Evolutionary conservation across 2,113 vertebrate genomes (phyloP), one percentile per base, ranked within the genome.

Genomic region (Noturus placidus): DNA sequence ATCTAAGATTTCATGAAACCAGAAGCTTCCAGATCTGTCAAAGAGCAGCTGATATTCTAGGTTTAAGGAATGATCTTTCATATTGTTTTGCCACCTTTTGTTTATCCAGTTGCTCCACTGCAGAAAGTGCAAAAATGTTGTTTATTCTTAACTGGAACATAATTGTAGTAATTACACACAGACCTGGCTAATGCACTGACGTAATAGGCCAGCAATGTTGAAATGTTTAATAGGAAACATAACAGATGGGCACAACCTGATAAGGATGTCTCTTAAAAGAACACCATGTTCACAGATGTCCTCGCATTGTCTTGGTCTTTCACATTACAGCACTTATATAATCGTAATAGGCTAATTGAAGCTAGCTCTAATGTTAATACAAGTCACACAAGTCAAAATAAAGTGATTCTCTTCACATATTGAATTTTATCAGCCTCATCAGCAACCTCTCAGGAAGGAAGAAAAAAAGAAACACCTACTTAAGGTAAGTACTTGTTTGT

Each of bases 1-100:
- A n/a, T 69, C 22, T 46, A 76, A 59, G 52, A 61, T 76, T 85
- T 85, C 33, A 76, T 85, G 70, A 59, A 85, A n/a, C 33, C 70
- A 57, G 30, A 84, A 27, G 50, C 33, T 72, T 76, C 14, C 30
- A 74, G 54, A 72, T 76, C 56, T 42, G 33, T 85, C 56, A 6
- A 25, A 61, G 30, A 42, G 8, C 4, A 61, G 54, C 52, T 85
- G 42, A 65, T 30, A 33, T 67, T 81, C 9, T 59, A 59, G n/a
- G 17, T 80, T 57, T 80, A 80, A 22, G 27, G 57, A 54, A 19
- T n/a, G 52, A 19, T 57, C 15, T 22, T 59, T 59, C 11, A 25
- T 35, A 38, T 30, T 52, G 25, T 30, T 69, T 30, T 83, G 25
- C 30, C 4, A 17, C 42, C 25, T 63, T 38, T 35, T 19, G 22